Evolutionary conservation across 2,113 vertebrate species (phyloP).

Genomic region (Sinocyclocheilus anophthalmus): DNA sequence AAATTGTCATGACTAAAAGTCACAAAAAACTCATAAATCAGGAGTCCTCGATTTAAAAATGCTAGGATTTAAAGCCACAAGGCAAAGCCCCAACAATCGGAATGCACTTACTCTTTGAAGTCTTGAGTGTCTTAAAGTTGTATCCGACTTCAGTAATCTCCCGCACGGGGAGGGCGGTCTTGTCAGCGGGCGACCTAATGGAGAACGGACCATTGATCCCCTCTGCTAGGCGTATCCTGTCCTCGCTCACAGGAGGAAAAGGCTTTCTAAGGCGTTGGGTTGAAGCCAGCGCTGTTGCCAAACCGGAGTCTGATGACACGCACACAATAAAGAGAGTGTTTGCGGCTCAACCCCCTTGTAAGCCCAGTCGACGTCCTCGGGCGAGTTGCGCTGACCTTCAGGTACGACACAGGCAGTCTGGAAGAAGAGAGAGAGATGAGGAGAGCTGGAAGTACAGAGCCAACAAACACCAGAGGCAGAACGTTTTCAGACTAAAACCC

Average conservation of each 20-base stretch:
- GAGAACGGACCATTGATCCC: slow-evolving; percentile 32
- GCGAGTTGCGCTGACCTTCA: slow-evolving; percentile 66
- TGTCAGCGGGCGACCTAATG: slow-evolving; percentile 21
- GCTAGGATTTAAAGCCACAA: slow-evolving; percentile 17
- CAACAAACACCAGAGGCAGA: not conserved
- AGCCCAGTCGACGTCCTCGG: slow-evolving; percentile 71
- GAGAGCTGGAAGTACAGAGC: slow-evolving; percentile 16
- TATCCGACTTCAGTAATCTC: slow-evolving; percentile 31
- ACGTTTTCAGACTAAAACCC: not conserved
- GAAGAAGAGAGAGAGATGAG: slow-evolving; percentile 42
- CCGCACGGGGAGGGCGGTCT: no score
- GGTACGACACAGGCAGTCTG: slow-evolving; percentile 59
- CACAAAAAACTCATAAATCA: not conserved
- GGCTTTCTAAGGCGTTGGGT: slow-evolving; percentile 5
- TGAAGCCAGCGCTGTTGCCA: slow-evolving; percentile 4
- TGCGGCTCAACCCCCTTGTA: slow-evolving; percentile 67
- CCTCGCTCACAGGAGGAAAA: slow-evolving; percentile 9
- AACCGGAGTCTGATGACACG: not conserved
- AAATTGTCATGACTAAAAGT: not conserved
- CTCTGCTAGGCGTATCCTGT: slow-evolving; percentile 14
- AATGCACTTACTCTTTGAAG: slow-evolving; percentile 12
- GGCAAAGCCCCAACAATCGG: not conserved
- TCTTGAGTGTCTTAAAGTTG: slow-evolving; percentile 9
- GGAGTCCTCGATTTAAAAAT: no score
- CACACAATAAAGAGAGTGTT: slow-evolving; percentile 7